Evolutionary conservation across 2,113 vertebrate species (phyloP).

Genomic region (Ifrita kowaldi): DNA sequence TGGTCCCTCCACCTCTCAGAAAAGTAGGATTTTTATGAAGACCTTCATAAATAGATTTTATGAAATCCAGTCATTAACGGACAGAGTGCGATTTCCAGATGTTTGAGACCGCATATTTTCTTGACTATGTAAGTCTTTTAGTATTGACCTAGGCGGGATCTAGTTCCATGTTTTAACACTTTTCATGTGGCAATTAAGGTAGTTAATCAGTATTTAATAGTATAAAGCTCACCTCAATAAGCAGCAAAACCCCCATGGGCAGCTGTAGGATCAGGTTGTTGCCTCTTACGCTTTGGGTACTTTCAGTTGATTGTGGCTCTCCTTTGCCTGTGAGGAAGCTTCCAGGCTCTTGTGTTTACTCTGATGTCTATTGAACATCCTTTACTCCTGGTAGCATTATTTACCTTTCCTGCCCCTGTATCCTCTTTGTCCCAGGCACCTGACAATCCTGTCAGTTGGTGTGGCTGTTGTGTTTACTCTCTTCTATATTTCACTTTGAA

Average conservation of each 20-base stretch:
- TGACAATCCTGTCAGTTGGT: not conserved
- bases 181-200: not conserved
- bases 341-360: not conserved
- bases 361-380: not conserved
- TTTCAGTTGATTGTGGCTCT: not conserved
- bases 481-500: not conserved
- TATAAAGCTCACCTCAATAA: not conserved
- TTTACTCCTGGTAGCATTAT: rapidly evolving
- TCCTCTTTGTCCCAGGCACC: not conserved
- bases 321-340: not conserved
- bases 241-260: not conserved
- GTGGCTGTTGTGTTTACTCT: not conserved
- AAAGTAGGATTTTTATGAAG: not conserved
- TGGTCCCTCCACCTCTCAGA: not conserved
- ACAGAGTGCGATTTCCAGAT: not conserved
- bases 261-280: not conserved
- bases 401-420: not conserved
- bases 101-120: not conserved
- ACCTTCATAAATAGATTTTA: too few relatives aligned
- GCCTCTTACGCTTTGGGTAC: not conserved
- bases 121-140: not conserved
- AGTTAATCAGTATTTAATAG: not conserved
- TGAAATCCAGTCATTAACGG: not conserved
- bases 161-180: not conserved
- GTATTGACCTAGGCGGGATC: not conserved